A percentile compares a stretch with the other conserved stretches of the same genome.
These are phyloP conservation scores for Leptogaster cylindrica DNA, from an alignment of 2,888 invertebrate genomes.

Conservation along the genomic window DNA sequence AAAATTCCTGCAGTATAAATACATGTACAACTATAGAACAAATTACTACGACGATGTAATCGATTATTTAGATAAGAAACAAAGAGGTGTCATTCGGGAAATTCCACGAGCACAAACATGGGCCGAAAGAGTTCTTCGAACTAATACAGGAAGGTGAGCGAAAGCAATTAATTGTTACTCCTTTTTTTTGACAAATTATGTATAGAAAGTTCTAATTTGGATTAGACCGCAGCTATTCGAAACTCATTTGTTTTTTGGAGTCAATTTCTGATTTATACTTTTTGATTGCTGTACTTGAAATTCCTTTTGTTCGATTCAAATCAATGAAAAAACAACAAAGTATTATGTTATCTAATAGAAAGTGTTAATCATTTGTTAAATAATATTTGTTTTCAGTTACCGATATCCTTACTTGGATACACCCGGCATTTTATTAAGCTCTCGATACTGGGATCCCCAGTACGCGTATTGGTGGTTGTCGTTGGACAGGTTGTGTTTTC, in stretches of 20 bases:
- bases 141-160: slow-evolving; percentile 64
- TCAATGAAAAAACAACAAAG: not conserved
- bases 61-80: slow-evolving; percentile 79
- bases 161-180: too few relatives aligned
- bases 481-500: slow-evolving; percentile 17
- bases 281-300: not conserved
- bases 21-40: slow-evolving; percentile 82
- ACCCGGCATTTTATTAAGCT: slow-evolving; percentile 8
- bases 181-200: too few relatives aligned
- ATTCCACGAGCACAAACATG: slow-evolving; percentile 82
- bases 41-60: slow-evolving; percentile 88
- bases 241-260: too few relatives aligned
- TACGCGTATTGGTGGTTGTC: slow-evolving; percentile 8
- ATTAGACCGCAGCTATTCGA: too few relatives aligned
- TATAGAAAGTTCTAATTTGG: too few relatives aligned
- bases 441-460: slow-evolving; percentile 25
- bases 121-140: slow-evolving; percentile 81
- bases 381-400: not conserved
- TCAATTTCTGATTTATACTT: not conserved
- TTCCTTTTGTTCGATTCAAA: not conserved
- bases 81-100: slow-evolving; percentile 72
- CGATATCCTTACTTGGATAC: slow-evolving; percentile 20
- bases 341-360: not conserved
- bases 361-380: too few relatives aligned
- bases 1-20: slow-evolving; percentile 79